Conservation (phyloP, 2,888 invertebrate genomes). For the Lycophotia porphyrea region DNA sequence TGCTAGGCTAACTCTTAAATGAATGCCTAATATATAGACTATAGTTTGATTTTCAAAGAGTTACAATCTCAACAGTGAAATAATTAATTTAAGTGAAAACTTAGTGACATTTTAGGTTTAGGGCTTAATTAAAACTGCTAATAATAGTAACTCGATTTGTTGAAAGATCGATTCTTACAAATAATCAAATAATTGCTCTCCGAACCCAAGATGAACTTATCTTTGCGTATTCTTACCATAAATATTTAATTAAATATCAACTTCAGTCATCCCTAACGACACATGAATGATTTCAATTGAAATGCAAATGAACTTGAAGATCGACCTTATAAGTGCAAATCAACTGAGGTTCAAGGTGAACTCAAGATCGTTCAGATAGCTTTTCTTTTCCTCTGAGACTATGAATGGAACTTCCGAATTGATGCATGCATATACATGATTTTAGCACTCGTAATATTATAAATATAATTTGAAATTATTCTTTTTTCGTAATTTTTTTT, state of each 20-base stretch:
- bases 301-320: slow-evolving; percentile 35
- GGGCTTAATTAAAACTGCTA: too few species aligned
- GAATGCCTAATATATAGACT: background rate
- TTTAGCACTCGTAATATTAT: background rate
- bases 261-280: background rate
- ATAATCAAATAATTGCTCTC: background rate
- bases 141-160: background rate
- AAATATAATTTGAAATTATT: too few species aligned
- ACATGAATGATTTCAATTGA: slow-evolving; percentile 27
- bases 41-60: background rate
- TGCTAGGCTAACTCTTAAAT: background rate
- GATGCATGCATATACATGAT: background rate
- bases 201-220: background rate
- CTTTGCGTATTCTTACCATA: background rate
- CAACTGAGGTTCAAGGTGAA: slow-evolving; percentile 14
- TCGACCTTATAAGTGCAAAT: slow-evolving; percentile 35
- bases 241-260: slow-evolving; percentile 11
- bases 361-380: slow-evolving; percentile 9
- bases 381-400: slow-evolving; percentile 8
- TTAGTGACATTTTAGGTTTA: too few species aligned
- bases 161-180: background rate
- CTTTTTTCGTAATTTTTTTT: too few species aligned
- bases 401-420: background rate
- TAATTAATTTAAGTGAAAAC: background rate
- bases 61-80: background rate